Evolutionary conservation across 2,888 invertebrate genomes (phyloP).

Genomic region (Drosophila antonietae): DNA sequence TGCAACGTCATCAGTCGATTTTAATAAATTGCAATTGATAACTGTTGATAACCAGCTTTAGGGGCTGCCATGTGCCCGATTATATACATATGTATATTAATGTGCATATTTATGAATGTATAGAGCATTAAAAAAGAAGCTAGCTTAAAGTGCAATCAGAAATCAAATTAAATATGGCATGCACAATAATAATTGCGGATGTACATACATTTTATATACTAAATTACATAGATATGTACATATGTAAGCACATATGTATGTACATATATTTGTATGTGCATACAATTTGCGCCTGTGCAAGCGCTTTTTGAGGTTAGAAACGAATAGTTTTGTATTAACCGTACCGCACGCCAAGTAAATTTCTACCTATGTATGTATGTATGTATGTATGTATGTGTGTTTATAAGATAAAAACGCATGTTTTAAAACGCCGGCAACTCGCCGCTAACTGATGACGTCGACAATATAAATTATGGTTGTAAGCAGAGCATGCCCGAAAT

Average conservation of each 20-base stretch:
- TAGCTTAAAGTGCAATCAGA: not conserved
- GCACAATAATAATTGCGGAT: not conserved
- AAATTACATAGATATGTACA: not conserved
- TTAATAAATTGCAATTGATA: constrained; percentile 31
- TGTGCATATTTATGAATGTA: not conserved
- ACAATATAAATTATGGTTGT: constrained; percentile 1
- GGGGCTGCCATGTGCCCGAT: not conserved
- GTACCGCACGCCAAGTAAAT: constrained; percentile 16
- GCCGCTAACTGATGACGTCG: constrained; percentile 46
- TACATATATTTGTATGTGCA: not conserved
- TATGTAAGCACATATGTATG: not conserved
- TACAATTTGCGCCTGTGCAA: constrained; percentile 47
- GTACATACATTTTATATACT: not conserved
- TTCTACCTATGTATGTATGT: constrained; percentile 1
- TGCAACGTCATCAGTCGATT: constrained; percentile 52
- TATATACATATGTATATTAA: not conserved
- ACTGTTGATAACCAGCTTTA: constrained; percentile 23
- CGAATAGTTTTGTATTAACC: constrained; percentile 51
- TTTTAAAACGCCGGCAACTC: constrained; percentile 55
- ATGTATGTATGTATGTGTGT: constrained; percentile 24
- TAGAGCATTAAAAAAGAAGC: not conserved
- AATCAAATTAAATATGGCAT: not conserved
- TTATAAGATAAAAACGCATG: constrained; percentile 57
- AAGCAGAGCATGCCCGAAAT: constrained; percentile 2
- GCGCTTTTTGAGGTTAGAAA: constrained; percentile 66